Conservation (phyloP, 2,113 vertebrate genomes). For the Pavo muticus region DNA sequence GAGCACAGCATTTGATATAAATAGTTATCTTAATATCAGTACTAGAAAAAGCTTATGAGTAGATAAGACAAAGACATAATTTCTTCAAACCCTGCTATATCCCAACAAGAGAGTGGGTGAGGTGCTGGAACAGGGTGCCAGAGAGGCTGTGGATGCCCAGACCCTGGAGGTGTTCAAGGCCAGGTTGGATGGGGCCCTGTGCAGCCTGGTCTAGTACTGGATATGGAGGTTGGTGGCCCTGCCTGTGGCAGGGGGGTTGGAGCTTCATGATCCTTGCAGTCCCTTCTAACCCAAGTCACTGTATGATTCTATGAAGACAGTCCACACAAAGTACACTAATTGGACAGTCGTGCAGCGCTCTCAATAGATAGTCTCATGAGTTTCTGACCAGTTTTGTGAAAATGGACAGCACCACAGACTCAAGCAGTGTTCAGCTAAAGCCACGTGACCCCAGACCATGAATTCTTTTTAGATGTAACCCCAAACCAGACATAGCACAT, state of each 20-base stretch:
- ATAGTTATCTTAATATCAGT: not conserved
- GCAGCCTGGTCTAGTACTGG: no score
- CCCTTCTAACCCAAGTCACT: no score
- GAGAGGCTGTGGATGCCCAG: no score
- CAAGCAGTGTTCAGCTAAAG: not conserved
- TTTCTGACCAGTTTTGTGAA: not conserved
- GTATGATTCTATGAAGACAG: no score
- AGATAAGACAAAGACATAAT: not conserved
- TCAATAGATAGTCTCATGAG: fast-evolving
- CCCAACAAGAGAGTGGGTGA: not conserved
- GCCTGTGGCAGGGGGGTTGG: no score
- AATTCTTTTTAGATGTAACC: not conserved
- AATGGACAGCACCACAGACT: not conserved
- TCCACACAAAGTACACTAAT: not conserved
- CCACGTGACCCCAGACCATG: not conserved
- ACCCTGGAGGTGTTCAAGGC: no score
- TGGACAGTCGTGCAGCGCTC: not conserved
- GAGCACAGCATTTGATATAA: not conserved
- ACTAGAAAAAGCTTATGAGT: not conserved
- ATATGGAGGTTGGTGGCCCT: no score
- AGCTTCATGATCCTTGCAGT: no score
- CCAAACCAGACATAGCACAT: not conserved
- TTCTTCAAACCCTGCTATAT: not conserved
- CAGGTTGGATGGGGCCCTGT: no score
- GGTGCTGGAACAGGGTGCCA: no score